These are phyloP conservation scores for Chiloscyllium punctatum DNA, from an alignment of 2,797 vertebrate species.

Conservation along the genomic window DNA sequence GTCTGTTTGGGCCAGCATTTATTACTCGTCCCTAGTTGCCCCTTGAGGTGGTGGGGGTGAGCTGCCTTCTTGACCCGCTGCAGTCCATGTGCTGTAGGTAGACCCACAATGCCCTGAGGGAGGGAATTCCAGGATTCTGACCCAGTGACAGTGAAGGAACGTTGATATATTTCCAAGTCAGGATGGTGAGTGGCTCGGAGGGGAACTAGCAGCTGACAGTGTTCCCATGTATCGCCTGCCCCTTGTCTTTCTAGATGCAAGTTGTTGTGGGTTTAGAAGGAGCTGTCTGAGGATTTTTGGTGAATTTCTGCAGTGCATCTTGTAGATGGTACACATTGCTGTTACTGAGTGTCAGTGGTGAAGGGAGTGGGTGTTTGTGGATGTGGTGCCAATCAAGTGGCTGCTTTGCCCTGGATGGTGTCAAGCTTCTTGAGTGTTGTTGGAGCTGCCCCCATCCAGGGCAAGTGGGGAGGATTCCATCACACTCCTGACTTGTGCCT, in stretches of 20 bases:
- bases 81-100: background rate
- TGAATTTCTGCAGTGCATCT: background rate
- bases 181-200: background rate
- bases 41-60: background rate
- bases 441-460: background rate
- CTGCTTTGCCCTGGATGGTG: too few relatives aligned
- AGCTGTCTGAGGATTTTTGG: background rate
- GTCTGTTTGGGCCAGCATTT: too few relatives aligned
- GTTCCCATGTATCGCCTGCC: background rate
- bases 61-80: background rate
- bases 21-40: too few relatives aligned
- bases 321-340: background rate
- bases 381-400: background rate
- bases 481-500: too few relatives aligned
- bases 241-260: background rate
- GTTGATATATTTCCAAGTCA: background rate
- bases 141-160: background rate
- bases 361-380: background rate
- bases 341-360: background rate
- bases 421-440: too few relatives aligned
- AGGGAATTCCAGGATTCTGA: background rate
- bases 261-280: background rate
- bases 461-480: background rate
- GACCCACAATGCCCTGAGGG: background rate
- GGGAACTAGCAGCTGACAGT: background rate